phyloP scores from a whole-genome alignment of 2,888 invertebrate genomes.

The Deroplatys truncata region DNA sequence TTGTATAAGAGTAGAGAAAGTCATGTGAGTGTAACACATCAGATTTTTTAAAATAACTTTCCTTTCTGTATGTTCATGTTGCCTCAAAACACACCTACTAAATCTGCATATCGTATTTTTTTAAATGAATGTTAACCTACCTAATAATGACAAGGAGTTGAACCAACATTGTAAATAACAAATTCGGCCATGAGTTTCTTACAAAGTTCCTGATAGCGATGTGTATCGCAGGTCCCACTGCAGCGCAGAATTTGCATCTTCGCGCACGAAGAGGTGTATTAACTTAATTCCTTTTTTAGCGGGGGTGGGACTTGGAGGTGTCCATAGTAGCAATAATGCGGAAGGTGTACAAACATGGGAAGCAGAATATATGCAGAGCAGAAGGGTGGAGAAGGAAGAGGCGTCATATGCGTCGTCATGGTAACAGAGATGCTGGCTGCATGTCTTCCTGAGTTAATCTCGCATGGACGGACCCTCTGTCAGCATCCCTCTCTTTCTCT shows the following conservation, averaged over 20 bases:
- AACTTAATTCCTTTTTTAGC: not conserved
- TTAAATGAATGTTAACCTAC: too few species aligned
- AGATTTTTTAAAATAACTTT: too few species aligned
- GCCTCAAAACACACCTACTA: too few species aligned
- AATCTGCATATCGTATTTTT: too few species aligned
- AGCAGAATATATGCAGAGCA: not conserved
- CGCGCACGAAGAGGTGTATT: not conserved
- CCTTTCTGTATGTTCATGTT: too few species aligned
- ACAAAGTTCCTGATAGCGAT: too few species aligned
- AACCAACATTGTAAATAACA: too few species aligned
- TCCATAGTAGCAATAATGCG: not conserved
- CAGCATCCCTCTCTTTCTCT: slow-evolving; percentile 12
- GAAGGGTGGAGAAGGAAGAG: not conserved
- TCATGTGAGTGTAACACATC: too few species aligned
- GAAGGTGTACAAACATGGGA: not conserved
- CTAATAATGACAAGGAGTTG: too few species aligned
- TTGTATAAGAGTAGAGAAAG: too few species aligned
- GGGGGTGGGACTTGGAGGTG: not conserved
- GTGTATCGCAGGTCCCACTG: too few species aligned
- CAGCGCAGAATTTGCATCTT: not conserved
- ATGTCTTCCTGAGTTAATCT: slow-evolving; percentile 14
- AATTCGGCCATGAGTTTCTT: too few species aligned
- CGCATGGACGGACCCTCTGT: slow-evolving; percentile 1
- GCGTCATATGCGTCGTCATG: slow-evolving; percentile 4
- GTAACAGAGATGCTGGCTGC: slow-evolving; percentile 1